These are phyloP conservation scores for Actinopyga echinites DNA, from an alignment of 53 echinoderm and acorn worm species.

Conservation along the genomic window DNA sequence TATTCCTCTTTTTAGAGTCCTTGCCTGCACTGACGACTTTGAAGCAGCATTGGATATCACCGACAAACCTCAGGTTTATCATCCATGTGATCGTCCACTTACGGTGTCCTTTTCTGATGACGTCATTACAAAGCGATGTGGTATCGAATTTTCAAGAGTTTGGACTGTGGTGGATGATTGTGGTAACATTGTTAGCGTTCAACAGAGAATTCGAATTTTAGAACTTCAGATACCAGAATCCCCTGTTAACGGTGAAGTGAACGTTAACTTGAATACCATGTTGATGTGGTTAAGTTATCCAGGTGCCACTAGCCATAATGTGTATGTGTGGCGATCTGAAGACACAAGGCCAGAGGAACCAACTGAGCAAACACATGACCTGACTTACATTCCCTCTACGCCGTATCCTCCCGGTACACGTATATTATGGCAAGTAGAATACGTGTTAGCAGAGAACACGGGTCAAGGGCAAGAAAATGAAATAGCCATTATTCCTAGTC, in stretches of 20 bases:
- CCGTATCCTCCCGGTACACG: slow-evolving; percentile 23
- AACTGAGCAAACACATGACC: not conserved
- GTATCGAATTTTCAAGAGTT: not conserved
- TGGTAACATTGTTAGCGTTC: not conserved
- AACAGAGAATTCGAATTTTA: slow-evolving; percentile 16
- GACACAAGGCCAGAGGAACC: slow-evolving; percentile 4
- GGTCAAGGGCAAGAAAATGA: not conserved
- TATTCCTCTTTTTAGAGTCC: not conserved
- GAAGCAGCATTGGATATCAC: slow-evolving; percentile 25
- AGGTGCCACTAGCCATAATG: slow-evolving; percentile 7
- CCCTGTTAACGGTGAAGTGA: slow-evolving; percentile 13
- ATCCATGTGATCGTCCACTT: slow-evolving; percentile 24
- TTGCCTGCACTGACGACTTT: slow-evolving; percentile 22
- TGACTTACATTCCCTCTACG: not conserved
- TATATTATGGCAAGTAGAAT: slow-evolving; percentile 33
- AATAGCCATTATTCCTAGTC: slow-evolving; percentile 12
- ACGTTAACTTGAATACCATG: slow-evolving; percentile 10
- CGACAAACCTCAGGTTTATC: not conserved
- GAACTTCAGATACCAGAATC: slow-evolving; percentile 21
- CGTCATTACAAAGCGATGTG: not conserved
- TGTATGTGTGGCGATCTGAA: slow-evolving; percentile 30
- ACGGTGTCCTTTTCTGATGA: slow-evolving; percentile 8
- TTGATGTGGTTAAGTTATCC: slow-evolving; percentile 30
- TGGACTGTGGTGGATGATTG: slow-evolving; percentile 38
- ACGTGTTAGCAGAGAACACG: not conserved